Conservation (phyloP, 2,113 vertebrate genomes). For the Corvus moneduloides region DNA sequence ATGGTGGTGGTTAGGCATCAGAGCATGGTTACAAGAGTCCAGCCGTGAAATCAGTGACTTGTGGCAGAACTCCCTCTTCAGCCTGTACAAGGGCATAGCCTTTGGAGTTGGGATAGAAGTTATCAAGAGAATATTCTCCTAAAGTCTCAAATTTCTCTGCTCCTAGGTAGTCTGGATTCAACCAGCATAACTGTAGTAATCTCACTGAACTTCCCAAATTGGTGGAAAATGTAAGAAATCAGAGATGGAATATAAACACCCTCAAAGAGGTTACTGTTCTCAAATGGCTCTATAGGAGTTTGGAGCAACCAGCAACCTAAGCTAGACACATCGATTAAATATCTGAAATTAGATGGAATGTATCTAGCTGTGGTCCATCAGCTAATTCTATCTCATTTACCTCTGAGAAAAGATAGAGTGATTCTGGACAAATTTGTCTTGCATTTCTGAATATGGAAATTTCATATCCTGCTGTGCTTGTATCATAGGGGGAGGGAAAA, state of each 20-base stretch:
- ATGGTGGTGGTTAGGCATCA: neutral
- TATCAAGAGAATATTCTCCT: neutral
- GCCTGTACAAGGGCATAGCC: neutral
- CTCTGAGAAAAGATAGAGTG: neutral
- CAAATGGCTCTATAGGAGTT: neutral
- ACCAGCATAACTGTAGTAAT: neutral
- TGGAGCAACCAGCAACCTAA: neutral
- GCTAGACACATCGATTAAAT: neutral
- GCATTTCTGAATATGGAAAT: neutral
- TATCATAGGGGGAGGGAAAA: neutral
- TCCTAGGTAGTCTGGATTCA: neutral
- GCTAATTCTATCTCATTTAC: neutral
- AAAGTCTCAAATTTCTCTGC: neutral
- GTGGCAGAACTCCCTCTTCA: neutral
- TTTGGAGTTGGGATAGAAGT: neutral
- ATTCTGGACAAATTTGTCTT: neutral
- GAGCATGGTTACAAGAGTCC: neutral
- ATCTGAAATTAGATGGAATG: neutral
- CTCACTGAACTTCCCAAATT: neutral
- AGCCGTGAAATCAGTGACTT: neutral
- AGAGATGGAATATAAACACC: neutral
- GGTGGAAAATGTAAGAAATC: neutral
- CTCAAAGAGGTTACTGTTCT: neutral
- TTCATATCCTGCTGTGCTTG: neutral
- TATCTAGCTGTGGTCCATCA: neutral